These are phyloP conservation scores for Heliocidaris tuberculata DNA, from an alignment of 35 echinoderm and acorn worm genomes.

Conservation along the genomic window DNA sequence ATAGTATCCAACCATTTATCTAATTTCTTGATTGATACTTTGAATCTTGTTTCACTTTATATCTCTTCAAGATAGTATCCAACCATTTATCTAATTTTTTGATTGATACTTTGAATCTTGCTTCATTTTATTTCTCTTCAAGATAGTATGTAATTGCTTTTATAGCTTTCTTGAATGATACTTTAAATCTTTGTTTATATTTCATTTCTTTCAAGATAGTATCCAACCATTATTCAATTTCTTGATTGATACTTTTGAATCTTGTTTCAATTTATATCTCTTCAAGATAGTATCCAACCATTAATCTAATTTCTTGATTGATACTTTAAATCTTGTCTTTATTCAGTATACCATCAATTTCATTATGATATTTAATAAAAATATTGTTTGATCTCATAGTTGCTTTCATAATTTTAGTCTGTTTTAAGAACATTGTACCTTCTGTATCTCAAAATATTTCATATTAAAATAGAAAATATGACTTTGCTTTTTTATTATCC, in stretches of 20 bases:
- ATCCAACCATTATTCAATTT: neutral
- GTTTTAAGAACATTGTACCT: neutral
- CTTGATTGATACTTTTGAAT: neutral
- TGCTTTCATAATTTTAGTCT: neutral
- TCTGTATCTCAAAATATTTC: neutral
- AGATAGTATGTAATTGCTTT: slow-evolving; percentile 12
- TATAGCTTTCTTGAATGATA: neutral
- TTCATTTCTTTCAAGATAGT: neutral
- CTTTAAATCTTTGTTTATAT: neutral
- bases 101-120: neutral
- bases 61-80: neutral
- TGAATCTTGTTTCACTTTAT: neutral
- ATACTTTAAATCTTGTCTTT: slow-evolving; percentile 22
- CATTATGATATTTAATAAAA: neutral
- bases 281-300: slow-evolving; percentile 37
- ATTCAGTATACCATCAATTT: neutral
- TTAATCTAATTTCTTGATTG: neutral
- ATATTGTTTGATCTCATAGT: neutral
- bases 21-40: neutral
- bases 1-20: neutral
- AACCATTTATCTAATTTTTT: neutral
- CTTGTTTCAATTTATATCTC: neutral
- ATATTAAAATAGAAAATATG: neutral
- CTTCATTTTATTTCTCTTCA: neutral
- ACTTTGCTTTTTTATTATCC: neutral